Base-by-base conservation (phyloP, 2,797 vertebrate genomes). In the Propithecus perrieri region DNA sequence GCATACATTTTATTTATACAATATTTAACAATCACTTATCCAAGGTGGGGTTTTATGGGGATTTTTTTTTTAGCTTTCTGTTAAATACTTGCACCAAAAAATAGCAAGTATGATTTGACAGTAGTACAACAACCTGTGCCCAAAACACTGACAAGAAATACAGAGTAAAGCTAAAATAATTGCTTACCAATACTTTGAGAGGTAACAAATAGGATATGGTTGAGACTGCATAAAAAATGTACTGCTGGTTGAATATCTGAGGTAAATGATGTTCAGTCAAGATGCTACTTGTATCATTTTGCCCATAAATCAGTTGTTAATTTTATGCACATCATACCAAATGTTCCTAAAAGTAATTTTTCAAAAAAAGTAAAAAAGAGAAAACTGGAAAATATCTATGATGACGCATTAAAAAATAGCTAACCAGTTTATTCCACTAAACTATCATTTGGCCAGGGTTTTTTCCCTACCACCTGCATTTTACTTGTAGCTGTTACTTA, bases 1-100 rank as follows among this genome's bases (percentile, higher is more conserved):
- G 99, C 99, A 99, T 99, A 99, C 99, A 99, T 98, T 99, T 98
- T 99, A 99, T 99, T 99, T 99, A 98, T 99, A 99, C 99, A 99
- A 99, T 99, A 99, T 99, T 99, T 99, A 99, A 99, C 99, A 99
- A 99, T 99, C 99, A 99, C 98, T 99, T 98, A 98, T 98, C 98
- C 98, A 98, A 99, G 99, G 98, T 84, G 93, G 92, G 92, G 97
- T 97, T 96, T 97, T 80, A 41, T 41, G 88, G 94, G 93, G 85
- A 65, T 94, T 88, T 96, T 90, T 97, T 94, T 95, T 95, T 96
- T 41, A 96, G 91, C 96, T 98, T 99, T 98, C 98, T 98, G 98
- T 98, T 98, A 98, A 98, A 99, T 98, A 99, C 98, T 98, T 97
- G 98, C 98, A 98, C 96, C 98, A 98, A 97, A 97, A 98, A 99